Percentiles rank a stretch among this genome's conserved stretches.
These are phyloP conservation scores for Holothuria scabra DNA, from an alignment of 53 echinoderm and acorn worm genomes.

Conservation along the genomic window DNA sequence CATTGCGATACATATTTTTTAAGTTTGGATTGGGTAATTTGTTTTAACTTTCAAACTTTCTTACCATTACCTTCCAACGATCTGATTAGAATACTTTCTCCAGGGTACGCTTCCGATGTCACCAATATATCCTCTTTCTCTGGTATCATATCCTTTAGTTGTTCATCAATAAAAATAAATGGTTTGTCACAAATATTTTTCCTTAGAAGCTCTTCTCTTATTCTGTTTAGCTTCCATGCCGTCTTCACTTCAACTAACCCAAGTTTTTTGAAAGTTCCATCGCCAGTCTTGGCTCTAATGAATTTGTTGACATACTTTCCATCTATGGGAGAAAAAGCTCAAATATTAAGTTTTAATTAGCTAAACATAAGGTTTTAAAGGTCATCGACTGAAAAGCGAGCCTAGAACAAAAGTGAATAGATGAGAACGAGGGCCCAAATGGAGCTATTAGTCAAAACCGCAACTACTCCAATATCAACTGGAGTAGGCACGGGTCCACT, in stretches of 20 bases:
- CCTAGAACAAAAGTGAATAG: too few relatives aligned
- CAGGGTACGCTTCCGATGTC: constrained; percentile 79
- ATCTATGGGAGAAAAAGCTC: too few relatives aligned
- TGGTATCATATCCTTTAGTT: constrained; percentile 67
- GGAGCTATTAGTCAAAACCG: too few relatives aligned
- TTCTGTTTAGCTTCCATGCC: constrained; percentile 72
- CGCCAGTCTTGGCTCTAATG: constrained; percentile 79
- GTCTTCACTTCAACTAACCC: constrained; percentile 71
- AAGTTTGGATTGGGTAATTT: too few relatives aligned
- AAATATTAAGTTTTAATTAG: too few relatives aligned
- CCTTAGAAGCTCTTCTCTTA: constrained; percentile 69
- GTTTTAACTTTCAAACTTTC: background rate
- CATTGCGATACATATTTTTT: too few relatives aligned
- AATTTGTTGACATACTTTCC: constrained; percentile 63
- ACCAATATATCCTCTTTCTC: constrained; percentile 69
- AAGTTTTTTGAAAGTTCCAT: constrained; percentile 86
- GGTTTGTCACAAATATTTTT: constrained; percentile 63
- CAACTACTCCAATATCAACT: too few relatives aligned
- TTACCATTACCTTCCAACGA: constrained; percentile 73
- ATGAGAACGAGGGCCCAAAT: too few relatives aligned
- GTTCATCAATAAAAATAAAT: constrained; percentile 74
- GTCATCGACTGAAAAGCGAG: too few relatives aligned
- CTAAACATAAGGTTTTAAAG: too few relatives aligned
- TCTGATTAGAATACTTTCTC: constrained; percentile 75
- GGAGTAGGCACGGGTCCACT: too few relatives aligned